These are phyloP conservation scores for Fukomys damarensis DNA, from an alignment of 2,113 vertebrate genomes.

Conservation along the genomic window DNA sequence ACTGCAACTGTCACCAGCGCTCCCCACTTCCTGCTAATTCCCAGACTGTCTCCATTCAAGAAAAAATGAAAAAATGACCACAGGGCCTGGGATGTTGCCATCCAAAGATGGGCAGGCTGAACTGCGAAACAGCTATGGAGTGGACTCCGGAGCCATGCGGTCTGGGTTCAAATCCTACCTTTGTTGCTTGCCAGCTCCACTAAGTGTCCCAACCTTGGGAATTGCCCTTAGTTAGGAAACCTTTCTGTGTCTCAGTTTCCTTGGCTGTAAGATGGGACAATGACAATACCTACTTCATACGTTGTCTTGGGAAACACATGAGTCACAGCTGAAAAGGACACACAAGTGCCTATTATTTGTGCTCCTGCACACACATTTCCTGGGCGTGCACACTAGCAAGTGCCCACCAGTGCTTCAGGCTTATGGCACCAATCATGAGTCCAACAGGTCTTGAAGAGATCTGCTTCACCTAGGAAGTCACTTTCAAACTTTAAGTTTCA, in stretches of 20 bases:
- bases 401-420: no score
- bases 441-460: neutral
- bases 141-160: accelerated
- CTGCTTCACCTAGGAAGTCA: neutral
- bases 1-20: neutral
- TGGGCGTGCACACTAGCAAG: neutral
- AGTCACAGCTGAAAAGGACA: neutral
- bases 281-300: neutral
- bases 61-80: neutral
- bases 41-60: slow-evolving; percentile 10
- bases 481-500: neutral
- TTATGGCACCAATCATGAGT: neutral
- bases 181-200: neutral
- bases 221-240: neutral
- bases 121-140: neutral
- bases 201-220: neutral
- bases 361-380: neutral
- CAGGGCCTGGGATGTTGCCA: neutral
- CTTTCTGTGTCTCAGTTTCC: neutral
- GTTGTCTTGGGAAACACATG: neutral
- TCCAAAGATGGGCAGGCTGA: neutral
- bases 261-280: neutral
- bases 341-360: neutral
- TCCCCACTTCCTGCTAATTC: slow-evolving; percentile 23
- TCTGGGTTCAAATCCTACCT: neutral